Base-by-base conservation (phyloP, 2,888 invertebrate genomes). In the Macroteleia sp. region DNA sequence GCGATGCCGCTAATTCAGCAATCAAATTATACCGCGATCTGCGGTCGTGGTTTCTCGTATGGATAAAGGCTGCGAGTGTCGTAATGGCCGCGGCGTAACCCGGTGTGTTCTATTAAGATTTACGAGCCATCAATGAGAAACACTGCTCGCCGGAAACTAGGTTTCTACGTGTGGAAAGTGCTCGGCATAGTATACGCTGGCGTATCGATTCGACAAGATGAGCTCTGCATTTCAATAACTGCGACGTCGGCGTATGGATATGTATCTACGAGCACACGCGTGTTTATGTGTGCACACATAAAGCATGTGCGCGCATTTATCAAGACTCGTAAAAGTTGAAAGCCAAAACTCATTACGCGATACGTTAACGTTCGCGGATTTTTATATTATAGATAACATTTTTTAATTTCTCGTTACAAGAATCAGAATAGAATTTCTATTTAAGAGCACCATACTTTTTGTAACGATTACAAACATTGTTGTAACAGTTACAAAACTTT, bases 201-300 rank as follows among this genome's bases (percentile, higher is more conserved):
- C 78, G 81, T 86, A 88, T 88, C 86, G 88, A 87, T 88, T 88
- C 82, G 81, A 81, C 81, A 83, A 83, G 83, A 86, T 86, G 85
- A 85, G 83, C 83, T 85, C 82, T 81, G 86, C 88, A 87, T 87
- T 88, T 88, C 88, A 88, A 88, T 88, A 88, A 88, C 86, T 77
- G 69, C 52, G 56, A 79, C 71, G 69, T 20, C 44, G 34, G 44
- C 32, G 67, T 50, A 61, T 56, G 61, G 61, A 75, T 77, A 69
- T 62, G 70, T 57, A 56, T 30, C 32, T 59, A 44, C 48, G 54
- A 41, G 28, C 16, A 34, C 56, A 56, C 54, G 46, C 17, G 4
- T 12, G 30, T 39, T 22, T 42, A 56, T 56, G 56, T 42, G 61
- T 41, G 34, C n/a, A 52, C 25, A 32, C 62, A 69, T 61, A 75